These are phyloP conservation scores for Eunapius fragilis DNA, from an alignment of 37 sponge, comb jelly and placozoan genomes.

Conservation along the genomic window DNA sequence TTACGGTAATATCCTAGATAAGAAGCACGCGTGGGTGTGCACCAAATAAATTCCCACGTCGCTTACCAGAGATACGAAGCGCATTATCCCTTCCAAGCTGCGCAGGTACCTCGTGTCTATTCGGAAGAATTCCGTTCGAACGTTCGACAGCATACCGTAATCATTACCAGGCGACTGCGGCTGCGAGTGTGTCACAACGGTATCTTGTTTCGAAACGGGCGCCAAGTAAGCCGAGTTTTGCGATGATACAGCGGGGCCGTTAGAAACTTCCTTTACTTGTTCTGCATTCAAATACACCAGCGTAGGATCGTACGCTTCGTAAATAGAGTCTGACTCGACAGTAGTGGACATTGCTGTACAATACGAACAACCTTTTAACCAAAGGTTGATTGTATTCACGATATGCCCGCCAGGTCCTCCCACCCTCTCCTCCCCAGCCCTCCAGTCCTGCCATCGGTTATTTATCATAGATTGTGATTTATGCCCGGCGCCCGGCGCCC, in stretches of 20 bases:
- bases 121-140: not conserved
- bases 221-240: not conserved
- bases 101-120: conserved; percentile 38
- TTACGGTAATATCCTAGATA: too few species aligned
- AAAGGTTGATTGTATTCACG: too few species aligned
- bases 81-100: conserved; percentile 51
- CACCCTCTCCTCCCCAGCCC: too few species aligned
- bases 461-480: too few species aligned
- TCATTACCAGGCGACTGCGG: not conserved
- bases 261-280: not conserved
- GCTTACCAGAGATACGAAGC: conserved; percentile 26
- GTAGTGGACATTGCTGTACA: not conserved
- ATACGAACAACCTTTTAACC: too few species aligned
- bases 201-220: too few species aligned
- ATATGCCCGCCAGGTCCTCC: too few species aligned
- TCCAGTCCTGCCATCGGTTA: too few species aligned
- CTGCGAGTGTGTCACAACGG: not conserved
- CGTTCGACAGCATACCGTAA: not conserved
- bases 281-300: not conserved
- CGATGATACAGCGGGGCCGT: not conserved
- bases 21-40: not conserved
- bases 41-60: not conserved
- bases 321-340: not conserved
- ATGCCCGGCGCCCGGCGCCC: too few species aligned
- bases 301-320: not conserved